These are phyloP conservation scores for Pyrrhopygopsis socrates DNA, from an alignment of 2,888 invertebrate species.

Conservation along the genomic window DNA sequence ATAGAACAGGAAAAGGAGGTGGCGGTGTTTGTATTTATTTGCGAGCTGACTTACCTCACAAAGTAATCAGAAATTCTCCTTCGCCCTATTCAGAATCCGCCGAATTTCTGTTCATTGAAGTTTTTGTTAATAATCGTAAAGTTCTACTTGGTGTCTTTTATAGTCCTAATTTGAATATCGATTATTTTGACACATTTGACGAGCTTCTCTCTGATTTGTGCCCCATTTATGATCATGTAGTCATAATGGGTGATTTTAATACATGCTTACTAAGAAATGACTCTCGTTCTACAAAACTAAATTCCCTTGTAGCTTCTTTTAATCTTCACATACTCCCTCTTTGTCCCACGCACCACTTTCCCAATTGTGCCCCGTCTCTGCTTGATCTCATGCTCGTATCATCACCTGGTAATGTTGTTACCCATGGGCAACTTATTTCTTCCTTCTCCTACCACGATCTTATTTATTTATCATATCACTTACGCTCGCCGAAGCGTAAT, in stretches of 20 bases:
- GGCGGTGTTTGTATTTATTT: not conserved
- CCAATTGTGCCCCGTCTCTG: not conserved
- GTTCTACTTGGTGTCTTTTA: not conserved
- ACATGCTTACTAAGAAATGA: not conserved
- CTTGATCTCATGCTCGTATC: slow-evolving; percentile 3
- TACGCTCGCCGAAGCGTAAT: not conserved
- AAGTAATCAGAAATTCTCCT: not conserved
- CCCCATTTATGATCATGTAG: not conserved
- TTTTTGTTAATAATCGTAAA: not conserved
- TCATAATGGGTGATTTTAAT: too few species aligned
- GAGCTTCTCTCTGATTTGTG: not conserved
- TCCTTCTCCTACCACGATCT: slow-evolving; percentile 4
- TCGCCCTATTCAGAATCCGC: not conserved
- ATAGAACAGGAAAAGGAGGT: not conserved
- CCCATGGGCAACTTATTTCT: not conserved
- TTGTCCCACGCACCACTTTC: not conserved
- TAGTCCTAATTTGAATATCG: not conserved
- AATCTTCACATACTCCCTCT: not conserved
- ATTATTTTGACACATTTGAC: not conserved
- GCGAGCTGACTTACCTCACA: not conserved
- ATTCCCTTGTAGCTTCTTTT: not conserved
- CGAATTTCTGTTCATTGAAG: not conserved
- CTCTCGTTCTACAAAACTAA: not conserved
- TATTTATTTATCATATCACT: not conserved
- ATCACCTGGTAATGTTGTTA: not conserved